phyloP scores from a whole-genome alignment of 2,113 vertebrate species.

The Rhinoptilus africanus region DNA sequence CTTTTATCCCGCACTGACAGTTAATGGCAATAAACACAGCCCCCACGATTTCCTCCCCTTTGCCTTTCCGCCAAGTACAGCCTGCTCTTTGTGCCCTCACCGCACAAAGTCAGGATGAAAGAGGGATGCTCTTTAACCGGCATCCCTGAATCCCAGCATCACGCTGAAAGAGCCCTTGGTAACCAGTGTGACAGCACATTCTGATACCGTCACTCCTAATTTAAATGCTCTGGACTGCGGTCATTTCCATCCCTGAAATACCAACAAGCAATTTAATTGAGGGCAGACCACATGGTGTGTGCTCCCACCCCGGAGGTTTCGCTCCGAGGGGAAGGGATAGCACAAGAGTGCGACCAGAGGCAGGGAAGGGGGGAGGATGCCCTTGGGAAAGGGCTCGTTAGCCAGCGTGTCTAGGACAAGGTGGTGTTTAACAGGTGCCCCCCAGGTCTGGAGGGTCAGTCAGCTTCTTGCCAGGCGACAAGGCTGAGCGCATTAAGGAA shows the following conservation, averaged over 20 bases:
- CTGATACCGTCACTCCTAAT: background rate
- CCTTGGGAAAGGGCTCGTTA: background rate
- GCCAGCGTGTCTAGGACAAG: background rate
- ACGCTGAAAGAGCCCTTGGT: background rate
- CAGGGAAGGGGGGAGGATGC: background rate
- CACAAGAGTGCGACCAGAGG: rapidly evolving
- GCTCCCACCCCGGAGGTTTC: background rate
- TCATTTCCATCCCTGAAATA: background rate
- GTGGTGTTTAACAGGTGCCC: background rate
- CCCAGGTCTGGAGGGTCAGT: background rate
- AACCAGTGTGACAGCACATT: background rate
- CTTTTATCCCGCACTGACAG: background rate
- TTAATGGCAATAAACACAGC: background rate
- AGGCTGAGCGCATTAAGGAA: background rate
- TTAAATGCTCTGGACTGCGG: background rate
- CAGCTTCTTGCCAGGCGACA: background rate
- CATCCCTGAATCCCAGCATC: background rate
- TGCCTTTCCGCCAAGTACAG: background rate
- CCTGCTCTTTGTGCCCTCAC: background rate
- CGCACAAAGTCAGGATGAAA: background rate
- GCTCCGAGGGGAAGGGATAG: background rate
- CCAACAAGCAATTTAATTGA: background rate
- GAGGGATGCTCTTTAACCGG: background rate
- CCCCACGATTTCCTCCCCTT: background rate
- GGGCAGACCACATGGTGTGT: background rate